Base-by-base conservation (phyloP, 2,888 invertebrate species). In the Yponomeuta malinellus region DNA sequence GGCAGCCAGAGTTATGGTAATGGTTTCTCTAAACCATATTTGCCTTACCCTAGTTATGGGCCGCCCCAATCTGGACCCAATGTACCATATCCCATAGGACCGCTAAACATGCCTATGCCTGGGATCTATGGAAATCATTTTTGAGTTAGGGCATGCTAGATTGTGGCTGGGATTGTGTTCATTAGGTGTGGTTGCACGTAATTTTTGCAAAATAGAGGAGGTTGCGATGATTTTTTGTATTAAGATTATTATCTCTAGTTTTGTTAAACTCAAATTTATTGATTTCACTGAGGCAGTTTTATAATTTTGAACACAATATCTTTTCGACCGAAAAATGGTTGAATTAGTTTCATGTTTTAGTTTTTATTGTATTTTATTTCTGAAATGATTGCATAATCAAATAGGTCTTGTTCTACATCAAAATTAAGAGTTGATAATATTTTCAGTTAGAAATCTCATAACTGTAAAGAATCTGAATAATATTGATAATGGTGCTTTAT, bases 21-120 rank as follows among this genome's bases (percentile, higher is more conserved):
- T 79, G 90, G 90, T 29, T 76, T 81, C 63, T 76, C 84, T 8
- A 90, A 86, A 72, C 90, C 88, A n/a, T 90, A 88, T 71, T 74
- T 90, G 71, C 92, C 92, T 9, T 90, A 92, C 70, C 90, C 90
- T 0, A 88, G 83, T 73, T 90, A 86, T 73, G 85, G 86, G 2
- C 79, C 81, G 0, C 81, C 82, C 15, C 94, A 93, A 79, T 93
- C 92, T 73, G 89, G 90, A 3, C 88, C 89, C 59, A 82, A 86
- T 15, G 90, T 93, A 72, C 95, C 95, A 59, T 94, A 94, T 81
- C 94, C 94, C 4, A 85, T 93, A 37, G 94, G 94, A 15, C 93
- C 93, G 0, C 83, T 94, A 73, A 83, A 89, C 72, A 95, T 95
- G 95, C 95, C 72, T 9, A 95, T 96, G 94, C 96, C 96, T 9